Conservation (phyloP, 2,888 invertebrate species). For the Volucella inanis region DNA sequence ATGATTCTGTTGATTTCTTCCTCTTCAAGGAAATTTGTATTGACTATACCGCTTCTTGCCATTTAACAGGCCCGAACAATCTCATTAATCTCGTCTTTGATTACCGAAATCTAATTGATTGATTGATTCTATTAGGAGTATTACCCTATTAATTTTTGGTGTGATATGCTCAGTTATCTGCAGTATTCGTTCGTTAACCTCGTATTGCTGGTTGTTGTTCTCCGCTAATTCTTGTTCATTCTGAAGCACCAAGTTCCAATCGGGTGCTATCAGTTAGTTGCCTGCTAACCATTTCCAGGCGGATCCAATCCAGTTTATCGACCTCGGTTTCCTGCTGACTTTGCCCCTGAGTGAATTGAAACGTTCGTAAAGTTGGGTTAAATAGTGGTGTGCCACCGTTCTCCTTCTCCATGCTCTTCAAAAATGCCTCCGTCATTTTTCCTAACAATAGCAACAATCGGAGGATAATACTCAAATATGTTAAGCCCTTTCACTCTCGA, state of each 20-base stretch:
- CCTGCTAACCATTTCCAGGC: constrained; percentile 38
- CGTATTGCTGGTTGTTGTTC: constrained; percentile 41
- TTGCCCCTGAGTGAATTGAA: neutral
- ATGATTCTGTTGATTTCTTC: too few relatives aligned
- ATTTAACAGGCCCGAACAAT: constrained; percentile 47
- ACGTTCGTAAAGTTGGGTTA: neutral
- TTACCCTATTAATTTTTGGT: neutral
- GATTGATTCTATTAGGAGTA: neutral
- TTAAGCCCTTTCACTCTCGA: too few relatives aligned
- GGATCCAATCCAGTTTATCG: constrained; percentile 23
- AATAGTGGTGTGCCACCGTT: neutral
- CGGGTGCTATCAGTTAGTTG: constrained; percentile 4
- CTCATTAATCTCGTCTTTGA: constrained; percentile 57
- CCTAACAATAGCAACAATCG: too few relatives aligned
- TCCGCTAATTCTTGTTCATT: constrained; percentile 13
- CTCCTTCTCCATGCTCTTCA: too few relatives aligned
- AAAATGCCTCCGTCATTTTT: too few relatives aligned
- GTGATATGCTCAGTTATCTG: neutral
- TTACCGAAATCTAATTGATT: constrained; percentile 32
- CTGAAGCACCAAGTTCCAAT: constrained; percentile 20
- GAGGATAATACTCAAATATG: too few relatives aligned
- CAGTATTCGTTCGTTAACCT: constrained; percentile 1
- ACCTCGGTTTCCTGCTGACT: neutral
- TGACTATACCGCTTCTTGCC: constrained; percentile 51
- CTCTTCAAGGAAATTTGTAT: too few relatives aligned